Evolutionary conservation across 2,797 vertebrate species (phyloP).

Genomic region (Syncerus caffer): DNA sequence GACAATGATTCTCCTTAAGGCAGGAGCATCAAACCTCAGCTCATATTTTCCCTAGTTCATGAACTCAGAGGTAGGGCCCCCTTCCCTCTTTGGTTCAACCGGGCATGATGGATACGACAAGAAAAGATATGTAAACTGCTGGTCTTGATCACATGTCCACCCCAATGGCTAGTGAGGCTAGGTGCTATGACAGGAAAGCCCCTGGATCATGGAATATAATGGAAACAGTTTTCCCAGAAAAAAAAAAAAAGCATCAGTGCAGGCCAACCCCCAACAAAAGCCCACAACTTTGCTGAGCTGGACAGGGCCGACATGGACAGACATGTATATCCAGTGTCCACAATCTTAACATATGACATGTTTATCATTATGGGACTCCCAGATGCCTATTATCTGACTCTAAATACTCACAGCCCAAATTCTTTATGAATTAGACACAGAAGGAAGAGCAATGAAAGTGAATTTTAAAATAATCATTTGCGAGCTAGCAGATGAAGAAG

Average conservation of each 20-base stretch:
- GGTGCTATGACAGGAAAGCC: background rate
- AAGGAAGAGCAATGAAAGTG: background rate
- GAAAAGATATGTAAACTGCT: background rate
- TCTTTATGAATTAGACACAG: background rate
- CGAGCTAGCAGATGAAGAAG: background rate
- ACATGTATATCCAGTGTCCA: background rate
- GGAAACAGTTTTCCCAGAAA: background rate
- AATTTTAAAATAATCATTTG: background rate
- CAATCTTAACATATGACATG: background rate
- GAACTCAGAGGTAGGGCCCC: background rate
- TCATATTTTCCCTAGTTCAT: background rate
- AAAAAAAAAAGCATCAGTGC: background rate
- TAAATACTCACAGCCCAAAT: background rate
- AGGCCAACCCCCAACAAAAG: background rate
- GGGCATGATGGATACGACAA: background rate
- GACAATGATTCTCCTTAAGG: background rate
- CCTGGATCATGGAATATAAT: background rate
- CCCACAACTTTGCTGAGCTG: background rate
- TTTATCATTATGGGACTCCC: background rate
- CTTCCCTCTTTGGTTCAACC: background rate
- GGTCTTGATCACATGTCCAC: background rate
- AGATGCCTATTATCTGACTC: background rate
- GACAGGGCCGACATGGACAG: background rate
- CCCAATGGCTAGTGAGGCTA: background rate
- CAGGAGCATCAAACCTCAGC: background rate